These are phyloP conservation scores for Oophaga pumilio DNA, from an alignment of 2,113 vertebrate genomes.

Conservation along the genomic window DNA sequence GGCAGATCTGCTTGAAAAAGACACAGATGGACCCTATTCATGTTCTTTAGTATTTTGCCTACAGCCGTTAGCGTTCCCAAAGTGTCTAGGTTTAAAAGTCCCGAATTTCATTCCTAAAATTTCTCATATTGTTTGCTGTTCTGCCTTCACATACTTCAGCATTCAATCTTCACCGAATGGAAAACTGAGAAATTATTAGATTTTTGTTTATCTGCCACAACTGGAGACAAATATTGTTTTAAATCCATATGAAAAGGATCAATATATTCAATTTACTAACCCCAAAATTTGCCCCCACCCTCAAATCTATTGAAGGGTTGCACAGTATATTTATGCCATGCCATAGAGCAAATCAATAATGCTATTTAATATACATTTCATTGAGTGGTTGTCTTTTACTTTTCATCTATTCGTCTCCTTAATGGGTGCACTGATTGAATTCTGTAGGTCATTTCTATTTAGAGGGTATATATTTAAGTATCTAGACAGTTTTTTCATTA, in stretches of 20 bases:
- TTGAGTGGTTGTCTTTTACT: not conserved
- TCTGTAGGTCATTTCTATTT: not conserved
- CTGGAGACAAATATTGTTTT: not conserved
- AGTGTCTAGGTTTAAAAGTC: constrained; percentile 15
- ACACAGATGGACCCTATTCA: constrained; percentile 28
- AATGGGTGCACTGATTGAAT: no score
- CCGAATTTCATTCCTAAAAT: constrained; percentile 17
- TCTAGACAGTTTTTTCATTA: not conserved
- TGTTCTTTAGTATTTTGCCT: constrained; percentile 50
- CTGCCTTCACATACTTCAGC: not conserved
- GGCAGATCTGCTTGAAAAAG: constrained; percentile 45
- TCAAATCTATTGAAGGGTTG: no score
- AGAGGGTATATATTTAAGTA: not conserved
- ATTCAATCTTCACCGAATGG: not conserved
- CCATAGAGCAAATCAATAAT: not conserved
- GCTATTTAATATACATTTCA: not conserved
- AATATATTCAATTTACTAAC: not conserved
- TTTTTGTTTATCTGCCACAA: not conserved
- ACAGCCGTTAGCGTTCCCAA: constrained; percentile 48
- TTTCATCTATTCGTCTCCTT: no score
- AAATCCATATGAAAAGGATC: not conserved
- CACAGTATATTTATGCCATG: not conserved
- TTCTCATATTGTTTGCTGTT: not conserved
- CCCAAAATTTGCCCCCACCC: not conserved
- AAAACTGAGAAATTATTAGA: not conserved